phyloP scores from a whole-genome alignment of 2,888 invertebrate species.

The Phaedon cochleariae region DNA sequence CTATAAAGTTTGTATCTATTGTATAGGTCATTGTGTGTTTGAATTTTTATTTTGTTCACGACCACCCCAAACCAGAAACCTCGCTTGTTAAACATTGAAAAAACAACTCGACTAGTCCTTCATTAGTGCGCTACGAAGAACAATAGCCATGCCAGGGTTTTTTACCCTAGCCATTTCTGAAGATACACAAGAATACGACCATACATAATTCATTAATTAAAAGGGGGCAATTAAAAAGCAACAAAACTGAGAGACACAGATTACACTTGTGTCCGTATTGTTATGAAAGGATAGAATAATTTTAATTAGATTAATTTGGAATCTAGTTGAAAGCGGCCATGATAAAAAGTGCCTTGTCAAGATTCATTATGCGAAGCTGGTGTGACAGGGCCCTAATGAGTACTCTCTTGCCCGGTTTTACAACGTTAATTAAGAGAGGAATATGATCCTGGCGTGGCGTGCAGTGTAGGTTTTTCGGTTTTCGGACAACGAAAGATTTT shows the following conservation, averaged over 20 bases:
- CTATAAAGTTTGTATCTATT: no score
- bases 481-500: constrained; percentile 56
- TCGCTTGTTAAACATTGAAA: neutral
- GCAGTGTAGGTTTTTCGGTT: constrained; percentile 46
- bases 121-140: constrained; percentile 16
- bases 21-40: no score
- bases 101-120: constrained; percentile 15
- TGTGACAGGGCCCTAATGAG: constrained; percentile 62
- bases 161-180: constrained; percentile 14
- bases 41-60: constrained; percentile 21
- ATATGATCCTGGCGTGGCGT: constrained; percentile 56
- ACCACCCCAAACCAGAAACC: constrained; percentile 22
- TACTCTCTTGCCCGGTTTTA: constrained; percentile 59
- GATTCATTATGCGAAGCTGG: constrained; percentile 61
- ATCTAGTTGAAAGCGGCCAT: constrained; percentile 59
- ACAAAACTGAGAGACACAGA: constrained; percentile 47
- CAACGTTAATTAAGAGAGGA: constrained; percentile 60
- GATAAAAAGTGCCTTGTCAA: constrained; percentile 61
- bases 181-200: constrained; percentile 30
- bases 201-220: constrained; percentile 51
- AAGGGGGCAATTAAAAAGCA: constrained; percentile 52
- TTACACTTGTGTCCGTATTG: constrained; percentile 41
- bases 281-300: constrained; percentile 54
- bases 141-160: constrained; percentile 12
- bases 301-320: constrained; percentile 62